These are phyloP conservation scores for Cyclargus thomasi DNA, from an alignment of 1,140 invertebrate species.

Conservation along the genomic window DNA sequence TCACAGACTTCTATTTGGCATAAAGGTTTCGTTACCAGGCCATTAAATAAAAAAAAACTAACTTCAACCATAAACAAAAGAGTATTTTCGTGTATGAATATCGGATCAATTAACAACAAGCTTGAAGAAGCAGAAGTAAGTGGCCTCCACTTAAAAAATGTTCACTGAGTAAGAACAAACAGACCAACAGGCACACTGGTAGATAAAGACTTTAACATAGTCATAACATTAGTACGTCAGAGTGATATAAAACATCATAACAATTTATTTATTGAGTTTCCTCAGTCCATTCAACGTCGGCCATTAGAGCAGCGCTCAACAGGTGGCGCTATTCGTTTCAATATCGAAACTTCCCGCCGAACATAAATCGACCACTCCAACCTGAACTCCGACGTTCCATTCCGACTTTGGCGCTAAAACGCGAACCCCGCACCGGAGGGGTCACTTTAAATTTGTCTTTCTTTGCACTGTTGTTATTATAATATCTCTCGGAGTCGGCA, in stretches of 20 bases:
- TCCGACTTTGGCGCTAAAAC: conserved; percentile 34
- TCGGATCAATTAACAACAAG: too few relatives aligned
- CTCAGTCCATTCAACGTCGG: conserved; percentile 46
- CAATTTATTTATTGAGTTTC: conserved; percentile 35
- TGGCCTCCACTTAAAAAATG: too few relatives aligned
- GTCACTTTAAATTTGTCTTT: conserved; percentile 46
- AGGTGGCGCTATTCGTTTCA: conserved; percentile 71
- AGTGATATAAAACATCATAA: conserved; percentile 17
- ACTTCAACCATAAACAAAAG: too few relatives aligned
- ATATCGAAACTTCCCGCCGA: conserved; percentile 70
- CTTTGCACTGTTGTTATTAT: conserved; percentile 65
- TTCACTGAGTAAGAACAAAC: too few relatives aligned
- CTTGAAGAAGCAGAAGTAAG: too few relatives aligned
- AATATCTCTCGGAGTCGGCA: conserved; percentile 36
- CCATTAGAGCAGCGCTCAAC: conserved; percentile 65
- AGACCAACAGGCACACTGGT: too few relatives aligned
- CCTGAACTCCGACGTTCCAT: conserved; percentile 36
- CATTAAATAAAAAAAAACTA: too few relatives aligned
- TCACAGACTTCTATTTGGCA: too few relatives aligned
- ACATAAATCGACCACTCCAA: conserved; percentile 59
- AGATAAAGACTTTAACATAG: not conserved
- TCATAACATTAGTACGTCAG: conserved; percentile 2
- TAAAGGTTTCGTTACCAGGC: too few relatives aligned
- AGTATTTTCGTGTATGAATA: too few relatives aligned
- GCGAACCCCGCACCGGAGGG: conserved; percentile 29